Percentiles rank a stretch among this genome's conserved stretches.
phyloP scores from a whole-genome alignment of 2,888 invertebrate species.

The Xestia sexstrigata region DNA sequence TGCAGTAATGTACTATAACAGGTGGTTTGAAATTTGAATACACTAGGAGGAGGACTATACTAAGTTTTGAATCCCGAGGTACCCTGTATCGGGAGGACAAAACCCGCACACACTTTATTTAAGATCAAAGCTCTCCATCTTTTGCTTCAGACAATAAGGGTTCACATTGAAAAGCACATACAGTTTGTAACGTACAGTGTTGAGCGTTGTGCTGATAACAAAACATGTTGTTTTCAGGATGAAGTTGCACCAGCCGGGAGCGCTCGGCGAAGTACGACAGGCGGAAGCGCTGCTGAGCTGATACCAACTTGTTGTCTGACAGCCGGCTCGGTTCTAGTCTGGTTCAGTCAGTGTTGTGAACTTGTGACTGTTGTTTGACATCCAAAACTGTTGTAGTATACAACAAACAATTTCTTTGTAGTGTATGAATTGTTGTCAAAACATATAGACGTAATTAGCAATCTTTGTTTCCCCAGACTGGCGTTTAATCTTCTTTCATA shows the following conservation, averaged over 20 bases:
- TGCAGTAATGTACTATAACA: too few relatives aligned
- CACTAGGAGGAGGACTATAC: too few relatives aligned
- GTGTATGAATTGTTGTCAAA: not conserved
- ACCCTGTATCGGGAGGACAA: too few relatives aligned
- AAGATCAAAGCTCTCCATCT: slow-evolving; percentile 10
- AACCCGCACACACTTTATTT: not conserved
- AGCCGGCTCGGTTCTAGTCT: slow-evolving; percentile 12
- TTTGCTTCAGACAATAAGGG: not conserved
- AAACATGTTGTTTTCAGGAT: slow-evolving; percentile 20
- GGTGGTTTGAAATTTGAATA: too few relatives aligned
- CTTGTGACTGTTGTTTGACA: slow-evolving; percentile 1
- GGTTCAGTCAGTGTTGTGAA: slow-evolving; percentile 17
- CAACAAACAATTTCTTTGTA: not conserved
- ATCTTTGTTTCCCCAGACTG: not conserved
- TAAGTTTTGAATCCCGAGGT: too few relatives aligned
- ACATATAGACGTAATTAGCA: not conserved
- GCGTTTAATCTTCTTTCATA: not conserved
- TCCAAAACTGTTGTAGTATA: not conserved
- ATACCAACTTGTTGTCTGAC: slow-evolving; percentile 41
- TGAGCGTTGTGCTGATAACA: not conserved
- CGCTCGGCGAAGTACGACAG: slow-evolving; percentile 10
- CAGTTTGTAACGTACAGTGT: not conserved
- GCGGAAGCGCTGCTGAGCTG: slow-evolving; percentile 40
- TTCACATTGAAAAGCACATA: not conserved
- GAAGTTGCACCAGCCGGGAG: slow-evolving; percentile 16